Evolutionary conservation across 2,113 vertebrate genomes (phyloP).

Genomic region (Scomber colias): DNA sequence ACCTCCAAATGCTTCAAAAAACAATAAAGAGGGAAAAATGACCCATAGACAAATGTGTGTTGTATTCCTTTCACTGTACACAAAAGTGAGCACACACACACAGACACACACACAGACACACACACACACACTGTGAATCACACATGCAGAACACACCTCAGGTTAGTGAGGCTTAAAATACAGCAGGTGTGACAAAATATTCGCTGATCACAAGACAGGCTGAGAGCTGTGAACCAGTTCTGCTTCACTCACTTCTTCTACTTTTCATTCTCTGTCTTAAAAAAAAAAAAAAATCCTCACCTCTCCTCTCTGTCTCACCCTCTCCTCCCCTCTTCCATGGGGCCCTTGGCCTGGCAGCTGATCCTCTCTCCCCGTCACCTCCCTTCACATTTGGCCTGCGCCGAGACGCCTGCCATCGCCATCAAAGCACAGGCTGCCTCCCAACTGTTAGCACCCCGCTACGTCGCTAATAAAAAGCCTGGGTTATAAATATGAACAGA

Average conservation of each 20-base stretch:
- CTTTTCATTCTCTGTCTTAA: slow-evolving; percentile 1
- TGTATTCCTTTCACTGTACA: not conserved
- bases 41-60: not conserved
- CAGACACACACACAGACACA: not conserved
- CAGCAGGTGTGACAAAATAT: slow-evolving; percentile 65
- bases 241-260: slow-evolving; percentile 27
- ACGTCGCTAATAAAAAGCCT: slow-evolving; percentile 80
- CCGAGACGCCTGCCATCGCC: slow-evolving; percentile 70
- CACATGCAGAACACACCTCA: slow-evolving; percentile 28
- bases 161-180: slow-evolving; percentile 61
- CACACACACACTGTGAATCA: slow-evolving; percentile 17
- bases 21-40: not conserved
- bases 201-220: slow-evolving; percentile 42
- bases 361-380: slow-evolving; percentile 66
- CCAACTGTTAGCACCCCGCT: slow-evolving; percentile 79
- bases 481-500: slow-evolving; percentile 83
- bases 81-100: not conserved
- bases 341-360: slow-evolving; percentile 69
- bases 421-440: slow-evolving; percentile 78
- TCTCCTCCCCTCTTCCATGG: slow-evolving; percentile 48
- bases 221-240: slow-evolving; percentile 37
- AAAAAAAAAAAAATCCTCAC: not conserved
- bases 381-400: slow-evolving; percentile 63
- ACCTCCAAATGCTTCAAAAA: not conserved
- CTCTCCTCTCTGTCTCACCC: slow-evolving; percentile 39